phyloP scores from a whole-genome alignment of 1,140 invertebrate species.

The Psix sp. region DNA sequence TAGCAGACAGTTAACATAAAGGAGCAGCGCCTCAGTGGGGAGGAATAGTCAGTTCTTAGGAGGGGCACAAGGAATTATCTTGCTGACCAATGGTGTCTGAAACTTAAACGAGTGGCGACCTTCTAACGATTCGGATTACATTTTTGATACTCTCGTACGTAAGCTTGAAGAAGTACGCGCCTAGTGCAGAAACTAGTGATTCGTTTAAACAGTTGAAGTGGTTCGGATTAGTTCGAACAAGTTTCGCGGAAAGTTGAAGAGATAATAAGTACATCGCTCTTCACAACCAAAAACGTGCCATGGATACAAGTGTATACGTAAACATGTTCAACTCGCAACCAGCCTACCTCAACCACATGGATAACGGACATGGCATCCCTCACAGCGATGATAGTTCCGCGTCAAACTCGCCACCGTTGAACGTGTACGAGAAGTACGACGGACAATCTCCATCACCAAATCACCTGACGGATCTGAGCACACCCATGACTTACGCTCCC shows the following conservation, averaged over 20 bases:
- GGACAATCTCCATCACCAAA: slow-evolving; percentile 45
- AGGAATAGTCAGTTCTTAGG: neutral
- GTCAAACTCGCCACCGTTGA: slow-evolving; percentile 66
- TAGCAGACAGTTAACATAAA: slow-evolving; percentile 41
- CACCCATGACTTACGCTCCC: slow-evolving; percentile 42
- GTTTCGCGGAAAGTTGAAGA: no score
- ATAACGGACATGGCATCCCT: slow-evolving; percentile 56
- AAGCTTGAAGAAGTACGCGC: no score
- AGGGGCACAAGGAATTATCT: slow-evolving; percentile 5
- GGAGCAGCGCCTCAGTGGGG: slow-evolving; percentile 19
- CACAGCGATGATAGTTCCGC: slow-evolving; percentile 67
- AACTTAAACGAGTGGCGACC: neutral
- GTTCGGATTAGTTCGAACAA: no score
- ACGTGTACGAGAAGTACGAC: slow-evolving; percentile 62
- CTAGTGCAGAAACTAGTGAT: no score
- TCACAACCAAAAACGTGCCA: no score
- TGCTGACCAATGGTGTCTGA: neutral
- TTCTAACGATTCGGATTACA: neutral
- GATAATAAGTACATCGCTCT: no score
- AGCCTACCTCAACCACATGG: slow-evolving; percentile 11
- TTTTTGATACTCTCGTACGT: no score
- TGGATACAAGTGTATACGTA: slow-evolving; percentile 9
- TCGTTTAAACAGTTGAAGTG: no score
- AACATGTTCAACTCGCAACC: slow-evolving; percentile 3
- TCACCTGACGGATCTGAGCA: slow-evolving; percentile 69